Evolutionary conservation across 2,797 vertebrate genomes (phyloP).

Genomic region (Oreonectes daqikongensis): DNA sequence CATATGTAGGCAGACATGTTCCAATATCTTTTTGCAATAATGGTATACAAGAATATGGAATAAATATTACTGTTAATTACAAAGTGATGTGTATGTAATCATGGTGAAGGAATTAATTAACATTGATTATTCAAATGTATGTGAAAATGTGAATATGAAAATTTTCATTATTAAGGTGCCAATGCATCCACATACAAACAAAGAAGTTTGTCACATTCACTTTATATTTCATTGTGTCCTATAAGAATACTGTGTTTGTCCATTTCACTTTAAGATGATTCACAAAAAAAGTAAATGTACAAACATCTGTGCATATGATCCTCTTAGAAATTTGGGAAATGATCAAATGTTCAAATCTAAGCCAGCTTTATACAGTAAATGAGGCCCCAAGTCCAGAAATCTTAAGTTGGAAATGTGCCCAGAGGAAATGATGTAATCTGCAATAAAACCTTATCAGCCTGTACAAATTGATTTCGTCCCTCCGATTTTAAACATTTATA

Average conservation of each 20-base stretch:
- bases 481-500: slow-evolving; percentile 7
- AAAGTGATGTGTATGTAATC: not conserved
- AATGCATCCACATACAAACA: not conserved
- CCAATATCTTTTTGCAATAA: not conserved
- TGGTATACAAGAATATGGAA: not conserved
- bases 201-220: not conserved
- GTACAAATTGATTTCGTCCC: not conserved
- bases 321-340: slow-evolving; percentile 9
- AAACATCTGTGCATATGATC: not conserved
- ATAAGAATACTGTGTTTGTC: not conserved
- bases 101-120: not conserved
- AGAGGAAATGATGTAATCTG: not conserved
- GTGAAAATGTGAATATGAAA: too few relatives aligned
- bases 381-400: not conserved
- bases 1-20: not conserved
- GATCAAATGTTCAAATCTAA: slow-evolving; percentile 4
- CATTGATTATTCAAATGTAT: too few relatives aligned
- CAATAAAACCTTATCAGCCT: slow-evolving; percentile 17
- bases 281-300: not conserved
- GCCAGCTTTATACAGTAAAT: not conserved
- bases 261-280: too few relatives aligned
- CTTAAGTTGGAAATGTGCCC: not conserved
- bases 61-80: not conserved
- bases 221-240: not conserved
- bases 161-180: too few relatives aligned